phyloP scores from a whole-genome alignment of 1,140 invertebrate species.

The Eueides isabella region DNA sequence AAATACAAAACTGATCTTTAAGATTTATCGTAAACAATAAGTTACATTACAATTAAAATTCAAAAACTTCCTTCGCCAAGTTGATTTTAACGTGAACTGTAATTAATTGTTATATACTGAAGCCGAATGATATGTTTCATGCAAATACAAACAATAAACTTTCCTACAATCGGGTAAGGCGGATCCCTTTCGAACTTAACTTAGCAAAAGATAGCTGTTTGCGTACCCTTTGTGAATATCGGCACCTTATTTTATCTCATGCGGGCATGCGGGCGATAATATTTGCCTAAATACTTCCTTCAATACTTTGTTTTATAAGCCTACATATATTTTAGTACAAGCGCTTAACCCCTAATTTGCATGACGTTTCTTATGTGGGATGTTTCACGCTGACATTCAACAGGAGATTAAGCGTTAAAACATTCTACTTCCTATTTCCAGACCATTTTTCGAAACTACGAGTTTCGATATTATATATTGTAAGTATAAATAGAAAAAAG shows the following conservation, averaged over 20 bases:
- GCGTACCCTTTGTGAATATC: background rate
- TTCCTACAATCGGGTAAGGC: conserved; percentile 1
- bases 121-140: background rate
- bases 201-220: background rate
- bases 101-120: background rate
- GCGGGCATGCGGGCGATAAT: background rate
- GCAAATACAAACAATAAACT: conserved; percentile 9
- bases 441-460: too few species aligned
- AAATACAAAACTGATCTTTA: background rate
- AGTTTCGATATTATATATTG: too few species aligned
- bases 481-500: too few species aligned
- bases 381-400: too few species aligned
- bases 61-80: background rate
- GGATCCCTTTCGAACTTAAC: background rate
- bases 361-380: background rate
- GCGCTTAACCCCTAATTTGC: background rate
- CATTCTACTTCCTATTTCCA: too few species aligned
- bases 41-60: background rate
- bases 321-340: background rate
- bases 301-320: background rate
- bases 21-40: background rate
- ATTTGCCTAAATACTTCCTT: background rate
- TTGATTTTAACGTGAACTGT: background rate
- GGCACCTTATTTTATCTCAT: background rate
- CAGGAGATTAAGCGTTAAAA: too few species aligned